Percentiles rank a stretch among this genome's conserved stretches.
These are phyloP conservation scores for Sinohyriopsis cumingii DNA, from an alignment of 2,888 invertebrate genomes.

Conservation along the genomic window DNA sequence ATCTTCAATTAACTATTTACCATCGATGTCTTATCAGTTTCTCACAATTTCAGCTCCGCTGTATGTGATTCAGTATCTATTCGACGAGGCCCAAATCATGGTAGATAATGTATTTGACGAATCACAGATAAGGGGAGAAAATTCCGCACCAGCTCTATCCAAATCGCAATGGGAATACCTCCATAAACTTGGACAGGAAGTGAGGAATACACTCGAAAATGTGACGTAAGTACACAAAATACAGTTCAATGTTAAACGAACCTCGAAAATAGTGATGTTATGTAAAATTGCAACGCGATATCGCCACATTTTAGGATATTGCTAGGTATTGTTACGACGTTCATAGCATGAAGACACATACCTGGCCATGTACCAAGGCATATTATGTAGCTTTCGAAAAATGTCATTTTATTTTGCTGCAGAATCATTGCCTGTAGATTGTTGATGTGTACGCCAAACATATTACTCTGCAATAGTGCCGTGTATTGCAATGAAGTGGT, in stretches of 20 bases:
- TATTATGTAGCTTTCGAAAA: too few relatives aligned
- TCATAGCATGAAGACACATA: too few relatives aligned
- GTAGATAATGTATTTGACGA: constrained; percentile 84
- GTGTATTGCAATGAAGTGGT: too few relatives aligned
- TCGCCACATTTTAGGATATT: too few relatives aligned
- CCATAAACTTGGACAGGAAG: constrained; percentile 89
- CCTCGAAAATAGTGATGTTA: neutral
- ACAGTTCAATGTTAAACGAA: neutral
- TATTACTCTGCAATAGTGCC: too few relatives aligned
- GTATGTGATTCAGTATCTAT: constrained; percentile 95
- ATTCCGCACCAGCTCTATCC: constrained; percentile 84
- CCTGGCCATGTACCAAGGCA: too few relatives aligned
- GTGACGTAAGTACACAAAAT: constrained; percentile 78
- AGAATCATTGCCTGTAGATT: too few relatives aligned
- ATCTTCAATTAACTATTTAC: neutral
- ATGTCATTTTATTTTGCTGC: too few relatives aligned
- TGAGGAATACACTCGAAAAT: constrained; percentile 85
- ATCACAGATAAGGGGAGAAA: constrained; percentile 40
- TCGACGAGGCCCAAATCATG: constrained; percentile 94
- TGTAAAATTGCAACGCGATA: too few relatives aligned
- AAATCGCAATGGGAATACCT: constrained; percentile 95
- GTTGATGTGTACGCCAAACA: too few relatives aligned
- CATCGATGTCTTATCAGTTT: neutral
- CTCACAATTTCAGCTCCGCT: constrained; percentile 80
- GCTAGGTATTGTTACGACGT: too few relatives aligned